Conservation (phyloP, 2,113 vertebrate species). For the Microtus montanus region DNA sequence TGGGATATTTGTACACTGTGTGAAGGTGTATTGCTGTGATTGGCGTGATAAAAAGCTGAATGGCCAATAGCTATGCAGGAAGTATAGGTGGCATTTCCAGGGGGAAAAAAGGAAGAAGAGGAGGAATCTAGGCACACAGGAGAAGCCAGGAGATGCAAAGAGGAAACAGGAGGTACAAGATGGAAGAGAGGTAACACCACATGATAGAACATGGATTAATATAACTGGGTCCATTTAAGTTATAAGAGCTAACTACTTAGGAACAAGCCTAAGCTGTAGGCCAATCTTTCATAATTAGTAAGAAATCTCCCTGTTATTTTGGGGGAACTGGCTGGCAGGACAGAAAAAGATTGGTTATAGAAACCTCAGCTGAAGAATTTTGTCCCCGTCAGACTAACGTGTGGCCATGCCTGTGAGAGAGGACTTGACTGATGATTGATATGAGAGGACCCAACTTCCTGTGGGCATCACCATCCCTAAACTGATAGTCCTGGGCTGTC, state of each 20-base stretch:
- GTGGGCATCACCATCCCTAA: not conserved
- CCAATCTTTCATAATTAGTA: not conserved
- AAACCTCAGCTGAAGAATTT: not conserved
- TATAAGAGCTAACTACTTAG: not conserved
- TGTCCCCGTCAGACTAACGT: not conserved
- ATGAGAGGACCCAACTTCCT: not conserved
- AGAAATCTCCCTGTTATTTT: not conserved
- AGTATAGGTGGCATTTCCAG: not conserved
- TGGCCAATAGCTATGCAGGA: not conserved
- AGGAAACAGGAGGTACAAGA: not conserved
- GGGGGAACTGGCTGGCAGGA: too few relatives aligned
- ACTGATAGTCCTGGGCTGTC: not conserved
- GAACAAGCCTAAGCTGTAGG: not conserved
- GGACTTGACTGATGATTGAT: not conserved
- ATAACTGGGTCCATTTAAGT: not conserved
- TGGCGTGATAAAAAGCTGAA: not conserved
- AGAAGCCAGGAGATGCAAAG: not conserved
- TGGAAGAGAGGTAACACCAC: not conserved
- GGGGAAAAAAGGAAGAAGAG: not conserved
- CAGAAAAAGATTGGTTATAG: not conserved
- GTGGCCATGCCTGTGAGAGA: not conserved
- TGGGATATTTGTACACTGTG: not conserved
- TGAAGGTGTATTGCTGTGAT: not conserved
- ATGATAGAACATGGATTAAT: not conserved
- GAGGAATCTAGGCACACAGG: not conserved